Percentiles rank a stretch among this genome's conserved stretches.
These are phyloP conservation scores for Mobula birostris DNA, from an alignment of 2,113 vertebrate species.

Conservation along the genomic window DNA sequence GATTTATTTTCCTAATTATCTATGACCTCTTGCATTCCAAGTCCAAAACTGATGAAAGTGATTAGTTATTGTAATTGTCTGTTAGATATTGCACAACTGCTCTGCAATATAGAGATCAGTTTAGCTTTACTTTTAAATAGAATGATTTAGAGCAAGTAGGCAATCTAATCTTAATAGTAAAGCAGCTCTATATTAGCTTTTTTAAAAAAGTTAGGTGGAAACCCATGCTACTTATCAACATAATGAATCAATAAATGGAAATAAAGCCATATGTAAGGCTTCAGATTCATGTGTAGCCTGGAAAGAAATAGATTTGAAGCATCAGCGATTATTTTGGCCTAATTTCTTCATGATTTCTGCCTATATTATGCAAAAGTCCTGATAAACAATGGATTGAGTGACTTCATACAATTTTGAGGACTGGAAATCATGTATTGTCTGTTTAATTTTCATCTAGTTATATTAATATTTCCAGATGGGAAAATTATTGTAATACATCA, in stretches of 20 bases:
- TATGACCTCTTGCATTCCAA: background rate
- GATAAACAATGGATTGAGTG: background rate
- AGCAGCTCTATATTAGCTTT: background rate
- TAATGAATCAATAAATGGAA: conserved; percentile 23
- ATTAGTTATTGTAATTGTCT: background rate
- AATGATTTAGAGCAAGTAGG: background rate
- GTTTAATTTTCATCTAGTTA: no score
- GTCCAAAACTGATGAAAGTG: background rate
- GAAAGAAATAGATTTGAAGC: background rate
- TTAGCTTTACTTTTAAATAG: background rate
- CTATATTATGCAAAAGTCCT: background rate
- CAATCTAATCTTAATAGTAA: background rate
- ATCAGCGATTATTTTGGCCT: background rate
- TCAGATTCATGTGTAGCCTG: background rate
- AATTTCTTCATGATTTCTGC: background rate
- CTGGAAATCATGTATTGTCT: background rate
- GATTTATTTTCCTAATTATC: background rate
- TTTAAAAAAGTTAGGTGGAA: background rate
- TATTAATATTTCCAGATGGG: no score
- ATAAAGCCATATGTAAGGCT: background rate
- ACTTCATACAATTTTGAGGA: background rate
- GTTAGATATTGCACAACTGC: background rate
- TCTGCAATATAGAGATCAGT: background rate
- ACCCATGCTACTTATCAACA: background rate
- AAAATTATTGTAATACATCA: background rate